These are phyloP conservation scores for Xenopus tropicalis DNA, from an alignment of 2,113 vertebrate genomes.

Conservation along the genomic window DNA sequence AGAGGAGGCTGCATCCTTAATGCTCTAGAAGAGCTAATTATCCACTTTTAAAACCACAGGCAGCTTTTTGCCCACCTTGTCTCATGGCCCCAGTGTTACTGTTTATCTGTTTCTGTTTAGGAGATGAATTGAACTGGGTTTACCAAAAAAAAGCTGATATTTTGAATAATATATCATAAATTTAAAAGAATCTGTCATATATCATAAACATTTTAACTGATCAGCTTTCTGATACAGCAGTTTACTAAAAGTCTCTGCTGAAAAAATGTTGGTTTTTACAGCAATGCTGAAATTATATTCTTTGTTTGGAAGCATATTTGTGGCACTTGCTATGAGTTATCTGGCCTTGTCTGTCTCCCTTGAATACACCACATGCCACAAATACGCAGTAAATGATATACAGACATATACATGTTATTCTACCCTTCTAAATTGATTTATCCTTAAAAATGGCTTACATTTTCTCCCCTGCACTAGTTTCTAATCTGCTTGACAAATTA, in stretches of 20 bases:
- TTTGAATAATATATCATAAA: too few species aligned
- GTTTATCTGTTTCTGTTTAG: too few species aligned
- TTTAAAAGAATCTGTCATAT: too few species aligned
- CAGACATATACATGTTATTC: conserved; percentile 9
- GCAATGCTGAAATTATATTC: conserved; percentile 6
- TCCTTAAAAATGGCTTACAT: conserved; percentile 1
- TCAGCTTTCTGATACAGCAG: background rate
- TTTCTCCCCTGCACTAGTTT: too few species aligned
- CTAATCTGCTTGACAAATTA: too few species aligned
- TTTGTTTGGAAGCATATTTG: conserved; percentile 24
- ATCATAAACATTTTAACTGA: background rate
- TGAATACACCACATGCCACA: conserved; percentile 20
- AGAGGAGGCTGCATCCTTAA: too few species aligned
- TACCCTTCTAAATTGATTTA: conserved; percentile 9
- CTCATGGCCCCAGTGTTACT: too few species aligned
- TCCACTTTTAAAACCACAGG: too few species aligned
- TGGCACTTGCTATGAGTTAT: conserved; percentile 24
- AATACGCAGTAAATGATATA: conserved; percentile 25
- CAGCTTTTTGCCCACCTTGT: too few species aligned
- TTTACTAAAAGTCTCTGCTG: conserved; percentile 1
- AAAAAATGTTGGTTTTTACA: conserved; percentile 1
- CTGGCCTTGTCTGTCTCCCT: conserved; percentile 32
- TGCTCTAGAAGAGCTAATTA: too few species aligned
- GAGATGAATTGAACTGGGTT: too few species aligned
- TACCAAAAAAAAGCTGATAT: too few species aligned